Conservation (phyloP, 2,888 invertebrate species). For the Eupithecia insigniata region DNA sequence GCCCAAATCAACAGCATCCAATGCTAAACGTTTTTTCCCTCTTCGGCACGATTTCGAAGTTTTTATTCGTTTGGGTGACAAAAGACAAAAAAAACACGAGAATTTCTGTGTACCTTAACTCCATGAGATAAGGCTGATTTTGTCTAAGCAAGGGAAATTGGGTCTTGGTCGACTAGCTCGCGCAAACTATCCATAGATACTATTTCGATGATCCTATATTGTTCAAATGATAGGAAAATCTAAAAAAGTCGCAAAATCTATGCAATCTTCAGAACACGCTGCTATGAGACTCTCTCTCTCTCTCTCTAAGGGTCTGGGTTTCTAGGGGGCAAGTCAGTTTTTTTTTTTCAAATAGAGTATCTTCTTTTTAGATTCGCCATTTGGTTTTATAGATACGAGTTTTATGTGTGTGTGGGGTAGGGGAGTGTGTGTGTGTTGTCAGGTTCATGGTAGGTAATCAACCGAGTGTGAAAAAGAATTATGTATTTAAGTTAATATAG, state of each 20-base stretch:
- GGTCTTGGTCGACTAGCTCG: slow-evolving; percentile 70
- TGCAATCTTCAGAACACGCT: background rate
- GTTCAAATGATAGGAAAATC: background rate
- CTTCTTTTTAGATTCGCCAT: no score
- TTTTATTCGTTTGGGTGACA: slow-evolving; percentile 78
- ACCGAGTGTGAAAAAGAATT: background rate
- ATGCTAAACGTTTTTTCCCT: slow-evolving; percentile 76
- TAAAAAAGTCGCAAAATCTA: background rate
- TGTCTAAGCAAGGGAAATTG: slow-evolving; percentile 57
- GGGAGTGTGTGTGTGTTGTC: no score
- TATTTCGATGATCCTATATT: background rate
- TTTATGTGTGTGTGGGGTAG: no score
- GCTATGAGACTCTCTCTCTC: background rate
- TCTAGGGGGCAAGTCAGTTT: no score
- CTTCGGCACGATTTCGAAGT: slow-evolving; percentile 77
- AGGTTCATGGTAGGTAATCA: no score
- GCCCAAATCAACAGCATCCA: slow-evolving; percentile 71
- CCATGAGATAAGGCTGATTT: slow-evolving; percentile 52
- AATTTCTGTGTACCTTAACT: slow-evolving; percentile 48
- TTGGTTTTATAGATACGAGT: background rate
- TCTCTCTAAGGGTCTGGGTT: background rate
- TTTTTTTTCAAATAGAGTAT: background rate
- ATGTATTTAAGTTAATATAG: background rate
- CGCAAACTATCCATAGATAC: background rate
- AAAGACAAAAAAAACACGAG: slow-evolving; percentile 64